These are phyloP conservation scores for Psephotus haematonotus DNA, from an alignment of 2,113 vertebrate species.

Conservation along the genomic window DNA sequence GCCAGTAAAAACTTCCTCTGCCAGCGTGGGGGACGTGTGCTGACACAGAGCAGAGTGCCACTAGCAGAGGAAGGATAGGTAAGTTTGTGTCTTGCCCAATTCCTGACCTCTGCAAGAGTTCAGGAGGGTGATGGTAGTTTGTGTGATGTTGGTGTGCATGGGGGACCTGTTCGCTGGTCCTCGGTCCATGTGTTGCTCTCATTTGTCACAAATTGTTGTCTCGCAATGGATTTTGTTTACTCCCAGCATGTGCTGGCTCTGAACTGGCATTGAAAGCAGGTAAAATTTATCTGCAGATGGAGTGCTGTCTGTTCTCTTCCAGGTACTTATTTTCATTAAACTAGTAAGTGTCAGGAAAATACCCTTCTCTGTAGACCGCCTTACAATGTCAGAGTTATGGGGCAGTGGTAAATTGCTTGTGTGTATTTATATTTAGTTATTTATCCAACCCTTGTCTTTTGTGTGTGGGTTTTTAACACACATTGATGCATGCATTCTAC, in stretches of 20 bases:
- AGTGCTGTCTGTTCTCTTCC: constrained; percentile 18
- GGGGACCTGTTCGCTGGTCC: background rate
- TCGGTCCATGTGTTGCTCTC: background rate
- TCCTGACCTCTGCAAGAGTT: background rate
- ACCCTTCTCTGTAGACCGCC: background rate
- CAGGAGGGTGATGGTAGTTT: background rate
- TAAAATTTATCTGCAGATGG: constrained; percentile 42
- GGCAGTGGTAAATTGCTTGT: background rate
- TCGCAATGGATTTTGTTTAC: constrained; percentile 29
- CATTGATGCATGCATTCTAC: background rate
- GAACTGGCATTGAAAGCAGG: constrained; percentile 2
- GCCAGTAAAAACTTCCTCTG: constrained; percentile 27
- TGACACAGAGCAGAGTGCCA: background rate
- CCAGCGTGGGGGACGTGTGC: background rate
- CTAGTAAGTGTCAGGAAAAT: background rate
- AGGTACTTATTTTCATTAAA: background rate
- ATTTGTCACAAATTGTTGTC: constrained; percentile 10
- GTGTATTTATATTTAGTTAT: background rate
- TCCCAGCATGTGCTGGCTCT: constrained; percentile 28
- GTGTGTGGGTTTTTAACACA: background rate
- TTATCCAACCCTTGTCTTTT: background rate
- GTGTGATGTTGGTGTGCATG: accelerated
- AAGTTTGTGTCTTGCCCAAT: background rate
- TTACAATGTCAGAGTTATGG: background rate
- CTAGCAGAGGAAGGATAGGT: background rate